These are phyloP conservation scores for Dasyurus viverrinus DNA, from an alignment of 2,113 vertebrate species.

Conservation along the genomic window DNA sequence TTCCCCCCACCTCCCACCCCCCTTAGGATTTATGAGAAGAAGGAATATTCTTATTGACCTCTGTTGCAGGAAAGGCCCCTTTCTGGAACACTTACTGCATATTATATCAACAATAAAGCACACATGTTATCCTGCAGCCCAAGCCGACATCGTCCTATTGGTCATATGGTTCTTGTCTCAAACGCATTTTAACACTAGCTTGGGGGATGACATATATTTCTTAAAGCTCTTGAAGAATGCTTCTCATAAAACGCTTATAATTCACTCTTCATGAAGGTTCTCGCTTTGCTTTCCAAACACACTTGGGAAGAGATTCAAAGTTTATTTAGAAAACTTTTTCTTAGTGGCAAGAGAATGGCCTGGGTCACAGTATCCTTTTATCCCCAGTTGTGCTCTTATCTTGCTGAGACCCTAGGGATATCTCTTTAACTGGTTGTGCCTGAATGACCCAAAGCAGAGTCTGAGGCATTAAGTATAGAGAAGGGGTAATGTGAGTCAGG, in stretches of 20 bases:
- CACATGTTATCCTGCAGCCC: constrained; percentile 44
- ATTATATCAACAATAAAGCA: constrained; percentile 35
- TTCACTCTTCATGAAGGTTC: constrained; percentile 49
- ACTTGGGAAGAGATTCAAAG: constrained; percentile 62
- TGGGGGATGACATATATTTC: constrained; percentile 39
- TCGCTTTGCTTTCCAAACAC: constrained; percentile 58
- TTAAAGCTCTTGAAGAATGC: constrained; percentile 52
- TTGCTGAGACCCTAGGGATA: constrained; percentile 22
- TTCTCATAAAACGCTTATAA: constrained; percentile 20
- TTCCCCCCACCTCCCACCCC: background rate
- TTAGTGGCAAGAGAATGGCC: constrained; percentile 41
- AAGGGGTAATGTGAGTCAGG: background rate
- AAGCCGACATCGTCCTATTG: background rate
- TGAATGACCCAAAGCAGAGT: background rate
- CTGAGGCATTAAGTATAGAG: background rate
- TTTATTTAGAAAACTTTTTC: constrained; percentile 68
- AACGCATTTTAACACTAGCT: constrained; percentile 36
- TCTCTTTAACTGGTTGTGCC: background rate
- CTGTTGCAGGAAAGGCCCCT: constrained; percentile 55
- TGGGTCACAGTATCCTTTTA: constrained; percentile 35
- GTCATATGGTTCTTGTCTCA: constrained; percentile 72
- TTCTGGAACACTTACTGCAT: constrained; percentile 48
- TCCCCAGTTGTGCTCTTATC: background rate
- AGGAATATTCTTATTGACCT: constrained; percentile 54
- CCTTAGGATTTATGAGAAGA: constrained; percentile 72